Evolutionary conservation across 1,140 invertebrate species (phyloP), one percentile per base, ranked within the genome.

Genomic region (Oscheius sp.): DNA sequence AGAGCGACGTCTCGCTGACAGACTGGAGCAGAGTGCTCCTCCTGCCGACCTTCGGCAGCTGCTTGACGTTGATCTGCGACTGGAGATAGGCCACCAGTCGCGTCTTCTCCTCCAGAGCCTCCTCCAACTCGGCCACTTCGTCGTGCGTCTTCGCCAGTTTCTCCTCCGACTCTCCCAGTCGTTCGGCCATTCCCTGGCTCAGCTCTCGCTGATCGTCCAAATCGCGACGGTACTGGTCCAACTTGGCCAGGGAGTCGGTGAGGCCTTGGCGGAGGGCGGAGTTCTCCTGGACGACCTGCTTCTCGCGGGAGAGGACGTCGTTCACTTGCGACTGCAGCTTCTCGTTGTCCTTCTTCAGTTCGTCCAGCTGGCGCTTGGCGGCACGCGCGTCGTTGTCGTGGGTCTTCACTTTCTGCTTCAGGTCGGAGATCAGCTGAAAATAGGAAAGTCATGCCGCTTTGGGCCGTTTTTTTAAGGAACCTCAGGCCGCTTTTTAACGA

Each of bases 21-120:
- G 69, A 63, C 35, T 58, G 63, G 23, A 71, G 34, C 29, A 71
- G 42, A 0, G 69, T 71, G 28, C 59, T 64, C 38, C 69, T 62
- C 26, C 69, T 62, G 2, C 69, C 62, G 15, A 65, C 58, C 29
- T 71, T 71, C 10, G 69, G 59, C 18, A 61, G 28, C 46, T 70
- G 59, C 42, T 64, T 63, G 18, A 58, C 69, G 38, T 71, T 64
- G 29, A 71, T 71, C 34, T 71, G 69, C 15, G 18, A 38, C 35
- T 71, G 69, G 3, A 71, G 29, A 34, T 62, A 63, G 10, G 69
- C 20, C 20, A 71, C 26, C 0, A 64, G 23, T n/a, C 58, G 45
- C 2, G 63, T 45, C 29, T 32, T 36, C n/a, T 71, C 69, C 3
- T 10, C 29, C 2, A 71, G 2, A n/a, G 58, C 34, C 4, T 71